These are phyloP conservation scores for Sminthopsis crassicaudata DNA, from an alignment of 2,113 vertebrate genomes.

Conservation along the genomic window DNA sequence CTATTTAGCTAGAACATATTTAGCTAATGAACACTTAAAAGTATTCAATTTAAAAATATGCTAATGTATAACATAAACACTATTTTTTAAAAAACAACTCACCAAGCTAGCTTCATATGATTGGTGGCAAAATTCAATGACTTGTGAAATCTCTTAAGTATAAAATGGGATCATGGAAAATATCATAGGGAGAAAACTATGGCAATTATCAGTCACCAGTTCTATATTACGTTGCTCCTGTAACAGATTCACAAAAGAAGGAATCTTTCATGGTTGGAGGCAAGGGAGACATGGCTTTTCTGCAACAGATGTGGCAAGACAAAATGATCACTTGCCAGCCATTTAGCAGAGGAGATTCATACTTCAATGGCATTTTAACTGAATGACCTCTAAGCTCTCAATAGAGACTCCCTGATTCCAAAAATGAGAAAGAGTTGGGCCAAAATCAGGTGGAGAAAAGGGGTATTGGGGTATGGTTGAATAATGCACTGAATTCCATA, in stretches of 20 bases:
- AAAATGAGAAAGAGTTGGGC: conserved; percentile 53
- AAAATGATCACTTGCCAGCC: neutral
- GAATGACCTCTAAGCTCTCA: neutral
- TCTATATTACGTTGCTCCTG: neutral
- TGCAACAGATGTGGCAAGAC: conserved; percentile 24
- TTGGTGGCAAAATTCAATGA: neutral
- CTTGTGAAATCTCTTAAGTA: conserved; percentile 12
- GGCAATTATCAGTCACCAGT: conserved; percentile 14
- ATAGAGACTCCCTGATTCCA: neutral
- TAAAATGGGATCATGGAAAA: conserved; percentile 39
- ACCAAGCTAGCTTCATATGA: neutral
- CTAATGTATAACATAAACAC: neutral
- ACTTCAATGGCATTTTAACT: neutral
- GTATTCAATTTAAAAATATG: conserved; percentile 31
- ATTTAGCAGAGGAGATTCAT: neutral
- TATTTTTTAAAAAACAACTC: neutral
- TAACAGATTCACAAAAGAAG: conserved; percentile 46
- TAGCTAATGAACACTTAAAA: neutral
- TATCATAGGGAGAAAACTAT: conserved; percentile 15
- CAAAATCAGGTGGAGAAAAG: neutral
- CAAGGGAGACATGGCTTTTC: conserved; percentile 42
- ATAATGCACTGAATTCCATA: conserved; percentile 18
- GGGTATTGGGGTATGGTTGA: neutral
- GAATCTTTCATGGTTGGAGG: conserved; percentile 5
- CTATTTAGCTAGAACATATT: conserved; percentile 1